Conservation (phyloP, 2,888 invertebrate species). For the Emesis russula region DNA sequence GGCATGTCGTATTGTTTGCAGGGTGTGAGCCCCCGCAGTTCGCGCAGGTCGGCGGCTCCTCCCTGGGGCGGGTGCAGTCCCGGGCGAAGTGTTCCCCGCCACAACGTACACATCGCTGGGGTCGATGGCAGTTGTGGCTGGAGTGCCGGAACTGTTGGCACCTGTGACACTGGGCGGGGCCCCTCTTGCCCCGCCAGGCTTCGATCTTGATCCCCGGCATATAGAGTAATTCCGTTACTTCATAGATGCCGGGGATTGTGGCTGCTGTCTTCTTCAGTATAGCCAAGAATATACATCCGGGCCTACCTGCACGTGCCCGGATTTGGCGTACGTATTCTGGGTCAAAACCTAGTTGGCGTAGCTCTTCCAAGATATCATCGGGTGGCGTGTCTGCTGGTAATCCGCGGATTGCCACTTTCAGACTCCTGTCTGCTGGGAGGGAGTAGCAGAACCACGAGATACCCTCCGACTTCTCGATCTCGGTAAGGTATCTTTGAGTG, state of each 20-base stretch:
- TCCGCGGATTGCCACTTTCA: conserved; percentile 72
- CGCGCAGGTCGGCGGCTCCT: neutral
- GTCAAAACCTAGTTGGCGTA: conserved; percentile 31
- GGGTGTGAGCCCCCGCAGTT: neutral
- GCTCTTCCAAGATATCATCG: conserved; percentile 24
- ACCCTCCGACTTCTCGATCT: neutral
- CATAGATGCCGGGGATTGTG: neutral
- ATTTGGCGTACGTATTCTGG: conserved; percentile 40
- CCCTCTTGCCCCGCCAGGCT: conserved; percentile 41
- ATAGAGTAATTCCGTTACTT: neutral
- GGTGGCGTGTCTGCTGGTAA: conserved; percentile 64
- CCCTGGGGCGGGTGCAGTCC: conserved; percentile 49
- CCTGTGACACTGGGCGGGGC: conserved; percentile 50
- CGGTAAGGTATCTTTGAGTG: neutral
- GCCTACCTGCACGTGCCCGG: neutral
- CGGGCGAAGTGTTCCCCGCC: conserved; percentile 42
- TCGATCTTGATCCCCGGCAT: conserved; percentile 58
- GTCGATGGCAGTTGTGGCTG: conserved; percentile 51
- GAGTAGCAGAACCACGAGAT: conserved; percentile 13
- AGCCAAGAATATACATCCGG: neutral
- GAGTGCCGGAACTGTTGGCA: conserved; percentile 66
- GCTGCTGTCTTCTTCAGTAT: neutral
- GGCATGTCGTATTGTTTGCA: neutral
- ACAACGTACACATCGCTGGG: conserved; percentile 35
- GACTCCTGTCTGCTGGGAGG: neutral